Conservation (phyloP, 2,113 vertebrate genomes). For the Hemicordylus capensis region DNA sequence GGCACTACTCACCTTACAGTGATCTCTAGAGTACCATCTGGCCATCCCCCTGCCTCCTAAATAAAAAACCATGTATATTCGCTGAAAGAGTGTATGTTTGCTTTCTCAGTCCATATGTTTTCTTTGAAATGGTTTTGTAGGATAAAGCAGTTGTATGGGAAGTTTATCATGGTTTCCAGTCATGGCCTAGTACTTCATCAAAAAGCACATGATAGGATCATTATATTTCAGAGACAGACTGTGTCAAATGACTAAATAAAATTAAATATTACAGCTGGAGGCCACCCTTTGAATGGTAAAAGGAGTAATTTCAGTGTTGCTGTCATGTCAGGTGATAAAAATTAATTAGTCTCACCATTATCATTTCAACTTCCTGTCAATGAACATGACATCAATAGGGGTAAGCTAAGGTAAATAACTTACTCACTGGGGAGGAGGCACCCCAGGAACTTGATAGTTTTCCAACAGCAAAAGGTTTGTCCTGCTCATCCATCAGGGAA, state of each 20-base stretch:
- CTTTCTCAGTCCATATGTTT: too few species aligned
- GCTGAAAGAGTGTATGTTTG: too few species aligned
- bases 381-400: not conserved
- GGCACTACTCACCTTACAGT: too few species aligned
- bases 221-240: not conserved
- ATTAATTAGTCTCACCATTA: conserved; percentile 17
- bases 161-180: not conserved
- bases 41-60: too few species aligned
- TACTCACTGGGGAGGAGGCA: not conserved
- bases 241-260: not conserved
- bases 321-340: conserved; percentile 14
- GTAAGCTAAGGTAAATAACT: conserved; percentile 16
- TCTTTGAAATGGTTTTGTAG: not conserved
- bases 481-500: not conserved
- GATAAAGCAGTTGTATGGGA: not conserved
- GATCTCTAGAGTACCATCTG: too few species aligned
- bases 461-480: not conserved
- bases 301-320: not conserved
- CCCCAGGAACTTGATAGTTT: not conserved
- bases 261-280: not conserved
- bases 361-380: not conserved
- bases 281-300: not conserved
- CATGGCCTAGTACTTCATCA: not conserved
- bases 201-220: not conserved
- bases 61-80: too few species aligned